phyloP scores from a whole-genome alignment of 2,888 invertebrate genomes.

The Ormyrus pomaceus region DNA sequence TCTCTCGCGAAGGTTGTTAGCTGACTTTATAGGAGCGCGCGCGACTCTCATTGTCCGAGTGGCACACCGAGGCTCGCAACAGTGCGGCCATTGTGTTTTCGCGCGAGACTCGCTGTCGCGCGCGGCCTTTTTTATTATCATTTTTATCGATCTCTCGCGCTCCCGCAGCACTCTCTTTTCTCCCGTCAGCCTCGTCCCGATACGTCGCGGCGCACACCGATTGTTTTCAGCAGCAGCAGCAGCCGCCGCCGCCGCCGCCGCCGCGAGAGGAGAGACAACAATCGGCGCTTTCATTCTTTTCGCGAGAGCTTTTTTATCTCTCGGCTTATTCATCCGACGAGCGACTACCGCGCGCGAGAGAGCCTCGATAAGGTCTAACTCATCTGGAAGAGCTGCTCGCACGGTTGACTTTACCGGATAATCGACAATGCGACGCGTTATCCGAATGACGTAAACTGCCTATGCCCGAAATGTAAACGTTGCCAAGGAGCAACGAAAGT shows the following conservation, averaged over 20 bases:
- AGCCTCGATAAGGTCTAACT: conserved; percentile 20
- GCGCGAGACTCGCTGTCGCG: conserved; percentile 24
- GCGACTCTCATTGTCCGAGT: conserved; percentile 63
- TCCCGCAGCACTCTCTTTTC: conserved; percentile 33
- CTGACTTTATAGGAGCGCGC: conserved; percentile 62
- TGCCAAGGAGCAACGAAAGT: not conserved
- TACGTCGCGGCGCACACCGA: not conserved
- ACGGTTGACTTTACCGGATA: conserved; percentile 15
- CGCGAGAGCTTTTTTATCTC: not conserved
- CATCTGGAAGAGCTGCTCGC: conserved; percentile 9
- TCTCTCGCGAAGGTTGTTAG: conserved; percentile 65
- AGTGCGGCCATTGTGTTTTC: conserved; percentile 65
- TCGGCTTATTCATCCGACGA: conserved; percentile 1
- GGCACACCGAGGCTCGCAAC: conserved; percentile 61
- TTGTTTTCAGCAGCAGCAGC: not conserved
- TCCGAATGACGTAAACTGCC: not conserved
- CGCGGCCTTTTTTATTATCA: conserved; percentile 32
- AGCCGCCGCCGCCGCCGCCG: not conserved
- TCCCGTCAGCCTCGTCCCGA: conserved; percentile 52
- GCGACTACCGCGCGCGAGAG: not conserved
- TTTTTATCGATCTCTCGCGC: conserved; percentile 58
- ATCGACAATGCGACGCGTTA: conserved; percentile 15
- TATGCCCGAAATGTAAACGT: not conserved
- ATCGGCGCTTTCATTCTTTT: conserved; percentile 34
- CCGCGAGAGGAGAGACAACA: conserved; percentile 8